Base-by-base conservation (phyloP, 2,888 invertebrate genomes). In the Thera britannica region DNA sequence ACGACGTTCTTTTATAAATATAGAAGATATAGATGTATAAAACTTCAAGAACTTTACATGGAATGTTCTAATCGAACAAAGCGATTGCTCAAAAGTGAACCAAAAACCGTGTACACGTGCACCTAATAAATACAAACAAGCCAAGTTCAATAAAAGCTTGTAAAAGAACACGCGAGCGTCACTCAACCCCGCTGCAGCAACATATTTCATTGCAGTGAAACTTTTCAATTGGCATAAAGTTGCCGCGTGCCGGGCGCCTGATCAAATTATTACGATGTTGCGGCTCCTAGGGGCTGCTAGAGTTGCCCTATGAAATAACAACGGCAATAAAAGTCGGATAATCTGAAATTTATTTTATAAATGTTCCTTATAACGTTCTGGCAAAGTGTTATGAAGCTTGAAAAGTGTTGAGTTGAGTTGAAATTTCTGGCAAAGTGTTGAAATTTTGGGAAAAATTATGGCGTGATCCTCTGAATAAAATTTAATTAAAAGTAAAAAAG, bases 231-330 rank as follows among this genome's bases (percentile, higher is more conserved):
- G 75, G 76, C 74, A 73, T 75, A 74, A 78, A 77, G 77, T 78
- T 78, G 57, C 66, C 72, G 73, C 70, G 74, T 74, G 70, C 72
- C 80, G 83, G 84, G 88, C 84, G 85, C 84, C 83, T 92, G 90
- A 92, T 93, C 91, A 90, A 93, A 92, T 93, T 92, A 93, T 92
- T 90, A 86, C 88, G 86, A 85, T 89, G 89, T 90, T 89, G 90
- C 86, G 88, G 89, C 80, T 81, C 77, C 82, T 64, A 83, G 85
- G 85, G 11, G 80, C 49, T 23, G 36, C 23, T 23, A 23, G 51
- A 51, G 51, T 51, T 51, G 1, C 51, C 23, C 2, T 6, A 12
- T 51, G 2, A 8, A 51, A 51, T 51, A 2, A 5, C 7, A 51
- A 51, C 7, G 5, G n/a, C 2, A 38, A 38, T 38, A 23, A 23